Evolutionary conservation across 2,888 invertebrate species (phyloP).

Genomic region (Adelphocoris suturalis): DNA sequence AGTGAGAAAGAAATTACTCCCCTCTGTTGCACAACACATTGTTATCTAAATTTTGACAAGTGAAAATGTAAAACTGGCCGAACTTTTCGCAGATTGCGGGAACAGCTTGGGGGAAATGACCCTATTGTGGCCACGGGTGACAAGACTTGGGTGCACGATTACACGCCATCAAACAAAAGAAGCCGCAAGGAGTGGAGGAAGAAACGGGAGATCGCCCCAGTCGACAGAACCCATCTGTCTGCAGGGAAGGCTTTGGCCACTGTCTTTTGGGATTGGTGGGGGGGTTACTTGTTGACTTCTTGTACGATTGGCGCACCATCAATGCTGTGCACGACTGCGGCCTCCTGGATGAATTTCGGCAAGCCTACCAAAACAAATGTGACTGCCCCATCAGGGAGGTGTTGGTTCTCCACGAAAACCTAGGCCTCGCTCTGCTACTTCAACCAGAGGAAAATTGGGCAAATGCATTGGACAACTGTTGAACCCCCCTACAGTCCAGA

Average conservation of each 20-base stretch:
- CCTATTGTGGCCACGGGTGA: too few relatives aligned
- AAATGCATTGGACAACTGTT: too few relatives aligned
- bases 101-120: too few relatives aligned
- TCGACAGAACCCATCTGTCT: too few relatives aligned
- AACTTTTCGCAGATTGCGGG: too few relatives aligned
- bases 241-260: neutral
- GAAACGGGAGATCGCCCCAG: constrained; percentile 22
- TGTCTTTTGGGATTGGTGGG: neutral
- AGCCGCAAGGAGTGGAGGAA: neutral
- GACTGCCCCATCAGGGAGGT: neutral
- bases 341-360: constrained; percentile 26
- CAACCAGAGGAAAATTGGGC: neutral
- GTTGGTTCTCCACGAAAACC: neutral
- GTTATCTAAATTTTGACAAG: too few relatives aligned
- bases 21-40: too few relatives aligned
- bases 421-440: neutral
- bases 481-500: too few relatives aligned
- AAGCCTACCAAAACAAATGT: neutral
- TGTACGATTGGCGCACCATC: neutral
- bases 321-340: neutral
- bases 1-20: too few relatives aligned
- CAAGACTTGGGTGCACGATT: constrained; percentile 19
- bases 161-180: constrained; percentile 3
- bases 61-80: too few relatives aligned
- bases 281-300: neutral